Base-by-base conservation (phyloP, 2,888 invertebrate genomes). In the Platycheirus rosarum region DNA sequence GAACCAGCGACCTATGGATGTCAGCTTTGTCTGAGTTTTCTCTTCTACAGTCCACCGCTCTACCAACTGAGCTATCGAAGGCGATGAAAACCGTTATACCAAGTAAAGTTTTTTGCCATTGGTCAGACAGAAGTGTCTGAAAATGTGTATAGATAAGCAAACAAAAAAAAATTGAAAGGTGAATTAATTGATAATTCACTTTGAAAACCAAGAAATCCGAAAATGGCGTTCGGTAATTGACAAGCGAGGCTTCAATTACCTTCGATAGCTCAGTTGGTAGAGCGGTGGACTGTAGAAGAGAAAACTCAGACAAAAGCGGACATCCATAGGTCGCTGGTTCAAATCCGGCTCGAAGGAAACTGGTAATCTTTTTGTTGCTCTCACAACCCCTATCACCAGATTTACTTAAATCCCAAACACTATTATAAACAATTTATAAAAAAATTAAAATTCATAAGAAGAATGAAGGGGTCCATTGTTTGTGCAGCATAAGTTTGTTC, bases 1-100 rank as follows among this genome's bases (percentile, higher is more conserved):
- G 86, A 86, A 86, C 85, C 85, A 86, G 85, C 84, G 85, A 85
- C 85, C 85, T 86, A 84, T 86, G 86, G 85, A 85, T 86, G 55
- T 84, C 85, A 71, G 84, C 84, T 60, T 35, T 2, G 2, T 16
- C n/a, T 14, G 11, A 35, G 23, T 51, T 48, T 7, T 65, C 62
- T 46, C 75, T 26, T 70, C 82, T 82, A 82, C 82, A 82, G 77
- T 82, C 82, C 82, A 82, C 82, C 77, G 77, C 82, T 82, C 77
- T 77, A 82, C 82, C 82, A 82, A 82, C 80, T 82, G 80, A 77
- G 82, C 82, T 82, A 77, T 82, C 77, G 82, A 82, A 77, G 80
- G 80, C 71, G 29, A 26, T 49, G 5, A n/a, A n/a, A 40, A 16
- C 40, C 37, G 40, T 60, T 70, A 70, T 26, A 32, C 60, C 29